Base-by-base conservation (phyloP, 2,888 invertebrate genomes). In the Drymonia ruficornis region DNA sequence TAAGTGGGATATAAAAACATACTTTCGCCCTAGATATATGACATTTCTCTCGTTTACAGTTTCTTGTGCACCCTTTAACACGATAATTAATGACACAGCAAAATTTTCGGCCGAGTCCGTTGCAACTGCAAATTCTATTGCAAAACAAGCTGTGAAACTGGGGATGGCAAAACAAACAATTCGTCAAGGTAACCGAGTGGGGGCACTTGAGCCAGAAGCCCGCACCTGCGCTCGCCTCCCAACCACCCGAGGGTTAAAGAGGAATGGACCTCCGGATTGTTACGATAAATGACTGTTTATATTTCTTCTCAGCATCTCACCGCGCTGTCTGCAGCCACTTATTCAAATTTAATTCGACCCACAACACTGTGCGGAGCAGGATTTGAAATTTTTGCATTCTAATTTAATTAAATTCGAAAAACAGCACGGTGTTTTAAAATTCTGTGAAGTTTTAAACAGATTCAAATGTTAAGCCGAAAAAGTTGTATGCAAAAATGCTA, bases 231-330 rank as follows among this genome's bases (percentile, higher is more conserved):
- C 75, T 73, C 81, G 43, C 64, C 65, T 61, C 59, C 64, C 63
- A 62, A 52, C 58, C 69, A 63, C 61, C 67, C 62, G 65, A 63
- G 70, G 64, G 59, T 61, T 62, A 74, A 72, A 73, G 65, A 76
- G 75, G 76, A 77, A 76, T 73, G 81, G 80, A 83, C 81, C 78
- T 69, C 72, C 65, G 75, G 79, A 84, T 84, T 80, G 81, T 76
- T 61, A 71, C 81, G 83, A 90, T 87, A 86, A 88, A 91, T 89
- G 78, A 79, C 83, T 86, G 86, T 87, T 87, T 88, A 89, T 87
- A 87, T 85, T 81, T 89, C 85, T 84, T 76, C 81, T 76, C 63
- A 67, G 57, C 69, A 55, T 61, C 69, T 69, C 63, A 67, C 71
- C 53, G 66, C 71, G 64, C 80, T 81, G 83, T 85, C 85, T 80